Base-by-base conservation (phyloP, 2,797 vertebrate species). In the Microctenopoma lineatum region DNA sequence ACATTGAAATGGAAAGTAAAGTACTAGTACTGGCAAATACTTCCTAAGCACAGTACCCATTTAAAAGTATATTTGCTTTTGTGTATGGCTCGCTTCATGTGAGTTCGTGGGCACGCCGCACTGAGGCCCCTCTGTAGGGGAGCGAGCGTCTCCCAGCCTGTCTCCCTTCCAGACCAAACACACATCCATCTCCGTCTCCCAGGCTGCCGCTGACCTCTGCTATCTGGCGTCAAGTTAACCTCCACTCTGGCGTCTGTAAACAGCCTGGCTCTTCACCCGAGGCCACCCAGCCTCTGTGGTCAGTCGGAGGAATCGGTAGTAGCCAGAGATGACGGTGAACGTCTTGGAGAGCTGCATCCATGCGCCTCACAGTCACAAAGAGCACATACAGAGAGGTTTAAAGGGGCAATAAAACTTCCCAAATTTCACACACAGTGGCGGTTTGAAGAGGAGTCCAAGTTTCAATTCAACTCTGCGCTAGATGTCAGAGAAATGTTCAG, bases 91-190 rank as follows among this genome's bases (percentile, higher is more conserved):
- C 65, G 16, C 29, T 77, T 55, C 16, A 53, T 77, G 68, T 32
- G 62, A 50, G 62, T 75, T 32, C 7, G 75, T 63, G 77, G 70
- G 18, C 14, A 56, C 48, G 71, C 79, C 39, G 54, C 61, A 52
- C 70, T 65, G 72, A 77, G 56, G 54, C 36, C 60, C 73, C 58
- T 73, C 66, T 75, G 74, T 67, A 27, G 42, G 66, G 27, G 47
- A 44, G 59, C 59, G 70, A 70, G 66, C 34, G 66, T 46, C 80
- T 81, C 59, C 76, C 75, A 79, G 75, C 55, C 84, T 86, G 89
- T 83, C 86, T 75, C 57, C 7, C 73, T 80, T 92, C 88, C 85
- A 92, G 89, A 90, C 86, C 90, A 93, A 92, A 93, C 90, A 91
- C 80, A 84, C 87, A 90, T 87, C 83, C 87, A 84, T 87, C 84